Evolutionary conservation across 2,888 invertebrate genomes (phyloP).

Genomic region (Drosophila tanythrix): DNA sequence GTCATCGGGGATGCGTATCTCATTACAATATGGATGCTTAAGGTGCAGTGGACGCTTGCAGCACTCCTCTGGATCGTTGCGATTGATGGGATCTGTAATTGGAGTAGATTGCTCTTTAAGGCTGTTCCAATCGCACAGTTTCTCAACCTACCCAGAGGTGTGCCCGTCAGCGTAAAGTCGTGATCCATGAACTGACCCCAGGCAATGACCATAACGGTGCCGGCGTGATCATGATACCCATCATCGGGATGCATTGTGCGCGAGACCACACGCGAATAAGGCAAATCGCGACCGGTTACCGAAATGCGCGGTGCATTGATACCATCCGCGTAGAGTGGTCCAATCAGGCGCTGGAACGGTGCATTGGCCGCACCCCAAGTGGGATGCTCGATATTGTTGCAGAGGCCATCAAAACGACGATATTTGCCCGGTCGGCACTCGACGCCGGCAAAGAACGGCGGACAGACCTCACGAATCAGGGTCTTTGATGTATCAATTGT

Average conservation of each 20-base stretch:
- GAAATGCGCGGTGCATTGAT: conserved; percentile 93
- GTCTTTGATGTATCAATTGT: conserved; percentile 95
- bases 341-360: conserved; percentile 92
- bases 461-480: conserved; percentile 93
- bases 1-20: conserved; percentile 94
- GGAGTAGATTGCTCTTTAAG: background rate
- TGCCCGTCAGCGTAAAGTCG: conserved; percentile 95
- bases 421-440: conserved; percentile 95
- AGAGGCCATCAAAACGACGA: conserved; percentile 93
- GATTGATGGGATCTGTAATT: conserved; percentile 90
- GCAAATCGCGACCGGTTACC: conserved; percentile 91
- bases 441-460: conserved; percentile 93
- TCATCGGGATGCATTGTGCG: conserved; percentile 96
- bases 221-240: conserved; percentile 96
- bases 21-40: conserved; percentile 96
- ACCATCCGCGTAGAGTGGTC: conserved; percentile 93
- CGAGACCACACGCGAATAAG: conserved; percentile 93
- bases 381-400: conserved; percentile 94
- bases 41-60: conserved; percentile 92
- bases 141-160: conserved; percentile 90
- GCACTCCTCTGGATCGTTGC: conserved; percentile 96
- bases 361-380: conserved; percentile 95
- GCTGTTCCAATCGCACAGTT: background rate
- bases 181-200: conserved; percentile 99
- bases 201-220: conserved; percentile 94